These are phyloP conservation scores for Chelidonichthys spinosus DNA, from an alignment of 2,797 vertebrate species.

Conservation along the genomic window DNA sequence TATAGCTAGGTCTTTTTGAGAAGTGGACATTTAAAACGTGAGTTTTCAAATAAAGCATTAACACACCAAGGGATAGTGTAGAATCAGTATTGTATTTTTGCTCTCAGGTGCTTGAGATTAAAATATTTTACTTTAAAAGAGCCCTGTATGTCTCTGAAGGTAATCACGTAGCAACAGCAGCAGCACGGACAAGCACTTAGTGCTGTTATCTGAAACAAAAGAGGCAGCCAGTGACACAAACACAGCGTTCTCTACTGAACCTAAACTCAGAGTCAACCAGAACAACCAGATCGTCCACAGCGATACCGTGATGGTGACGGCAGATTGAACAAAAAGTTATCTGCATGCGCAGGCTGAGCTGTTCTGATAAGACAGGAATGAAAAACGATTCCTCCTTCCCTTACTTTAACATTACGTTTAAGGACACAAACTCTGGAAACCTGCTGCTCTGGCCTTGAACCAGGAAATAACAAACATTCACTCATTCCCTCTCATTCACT, in stretches of 20 bases:
- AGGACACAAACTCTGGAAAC: background rate
- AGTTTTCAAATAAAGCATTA: background rate
- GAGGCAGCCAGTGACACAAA: background rate
- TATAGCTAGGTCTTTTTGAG: background rate
- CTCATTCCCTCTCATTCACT: too few species aligned
- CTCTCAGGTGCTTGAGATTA: background rate
- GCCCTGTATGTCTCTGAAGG: background rate
- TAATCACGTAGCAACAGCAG: conserved; percentile 28
- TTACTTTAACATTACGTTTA: too few species aligned
- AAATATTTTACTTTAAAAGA: background rate
- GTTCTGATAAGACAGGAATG: conserved; percentile 38
- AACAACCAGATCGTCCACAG: conserved; percentile 10
- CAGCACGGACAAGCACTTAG: conserved; percentile 14
- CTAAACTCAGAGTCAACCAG: conserved; percentile 4
- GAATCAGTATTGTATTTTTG: background rate
- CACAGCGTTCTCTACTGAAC: background rate
- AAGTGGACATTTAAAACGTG: background rate
- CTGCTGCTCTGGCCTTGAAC: conserved; percentile 21
- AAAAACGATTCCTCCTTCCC: conserved; percentile 17
- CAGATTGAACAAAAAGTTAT: conserved; percentile 39
- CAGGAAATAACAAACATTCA: conserved; percentile 26
- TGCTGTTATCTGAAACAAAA: conserved; percentile 13
- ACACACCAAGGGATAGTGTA: background rate
- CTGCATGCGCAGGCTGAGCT: conserved; percentile 25
- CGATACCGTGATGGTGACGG: conserved; percentile 9